Evolutionary conservation across 1,140 invertebrate genomes (phyloP).

Genomic region (Hetaerina americana): DNA sequence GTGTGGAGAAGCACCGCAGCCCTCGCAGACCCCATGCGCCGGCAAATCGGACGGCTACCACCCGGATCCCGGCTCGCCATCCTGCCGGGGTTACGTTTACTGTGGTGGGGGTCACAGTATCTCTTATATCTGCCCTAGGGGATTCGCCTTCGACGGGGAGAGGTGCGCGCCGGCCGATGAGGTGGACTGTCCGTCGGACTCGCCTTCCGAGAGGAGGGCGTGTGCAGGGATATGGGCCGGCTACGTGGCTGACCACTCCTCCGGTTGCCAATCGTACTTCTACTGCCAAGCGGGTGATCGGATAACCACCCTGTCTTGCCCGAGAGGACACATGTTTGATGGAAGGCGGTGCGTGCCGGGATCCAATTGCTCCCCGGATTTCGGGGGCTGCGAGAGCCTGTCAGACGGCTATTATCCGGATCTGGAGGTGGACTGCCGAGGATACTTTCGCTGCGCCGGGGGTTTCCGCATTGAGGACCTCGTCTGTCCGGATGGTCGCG

Average conservation of each 20-base stretch:
- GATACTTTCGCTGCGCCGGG: conserved; percentile 24
- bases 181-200: neutral
- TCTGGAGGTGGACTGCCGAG: conserved; percentile 19
- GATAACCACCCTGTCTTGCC: neutral
- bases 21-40: neutral
- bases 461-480: conserved; percentile 18
- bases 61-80: neutral
- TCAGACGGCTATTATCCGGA: conserved; percentile 19
- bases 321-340: neutral
- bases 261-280: neutral
- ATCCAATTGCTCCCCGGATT: neutral
- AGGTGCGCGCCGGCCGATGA: neutral
- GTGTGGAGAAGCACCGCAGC: neutral
- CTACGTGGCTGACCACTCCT: neutral
- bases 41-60: neutral
- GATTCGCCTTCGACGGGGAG: neutral
- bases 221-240: neutral
- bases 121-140: neutral
- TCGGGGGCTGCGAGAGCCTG: neutral
- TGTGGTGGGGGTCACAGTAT: neutral
- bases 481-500: conserved; percentile 27
- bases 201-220: neutral
- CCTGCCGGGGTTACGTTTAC: neutral
- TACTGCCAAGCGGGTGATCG: neutral
- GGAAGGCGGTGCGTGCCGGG: neutral